A percentile compares a stretch with the other conserved stretches of the same genome.
Evolutionary conservation across 2,888 invertebrate genomes (phyloP).

Genomic region (Diadegma fenestrale): DNA sequence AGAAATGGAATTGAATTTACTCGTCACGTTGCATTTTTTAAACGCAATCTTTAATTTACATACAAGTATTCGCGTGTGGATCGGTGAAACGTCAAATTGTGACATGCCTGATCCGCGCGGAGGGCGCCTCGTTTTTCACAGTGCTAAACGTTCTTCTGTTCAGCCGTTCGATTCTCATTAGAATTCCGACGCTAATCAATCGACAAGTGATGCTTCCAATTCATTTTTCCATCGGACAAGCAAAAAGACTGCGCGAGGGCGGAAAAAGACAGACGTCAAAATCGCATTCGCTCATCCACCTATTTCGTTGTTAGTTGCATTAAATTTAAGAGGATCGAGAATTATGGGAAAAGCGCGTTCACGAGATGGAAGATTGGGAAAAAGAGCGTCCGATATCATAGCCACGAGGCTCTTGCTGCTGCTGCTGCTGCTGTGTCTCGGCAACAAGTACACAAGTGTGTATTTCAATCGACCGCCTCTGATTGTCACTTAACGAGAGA

Average conservation of each 20-base stretch:
- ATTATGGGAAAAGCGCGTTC: slow-evolving; percentile 36
- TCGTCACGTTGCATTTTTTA: slow-evolving; percentile 70
- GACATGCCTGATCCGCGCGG: slow-evolving; percentile 11
- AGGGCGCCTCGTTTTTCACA: slow-evolving; percentile 3
- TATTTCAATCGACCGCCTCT: slow-evolving; percentile 80
- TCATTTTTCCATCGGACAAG: background rate
- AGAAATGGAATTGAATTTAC: slow-evolving; percentile 78
- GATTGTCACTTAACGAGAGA: slow-evolving; percentile 84
- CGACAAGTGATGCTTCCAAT: slow-evolving; percentile 25
- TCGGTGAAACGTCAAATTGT: slow-evolving; percentile 72
- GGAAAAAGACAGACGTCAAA: background rate
- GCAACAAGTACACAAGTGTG: slow-evolving; percentile 73
- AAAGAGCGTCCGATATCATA: slow-evolving; percentile 45
- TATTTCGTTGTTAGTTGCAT: slow-evolving; percentile 6
- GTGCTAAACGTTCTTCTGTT: slow-evolving; percentile 33
- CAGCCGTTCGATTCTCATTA: slow-evolving; percentile 53
- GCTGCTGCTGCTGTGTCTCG: slow-evolving; percentile 53
- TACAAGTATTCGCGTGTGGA: slow-evolving; percentile 66
- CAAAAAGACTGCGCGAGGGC: background rate
- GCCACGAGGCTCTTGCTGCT: slow-evolving; percentile 38
- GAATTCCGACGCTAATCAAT: slow-evolving; percentile 63
- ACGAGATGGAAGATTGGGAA: slow-evolving; percentile 19
- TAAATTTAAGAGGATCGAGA: slow-evolving; percentile 22
- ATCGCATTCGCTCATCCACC: background rate
- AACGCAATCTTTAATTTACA: slow-evolving; percentile 26